These are phyloP conservation scores for Meandrusa payeni DNA, from an alignment of 2,888 invertebrate genomes.

Conservation along the genomic window DNA sequence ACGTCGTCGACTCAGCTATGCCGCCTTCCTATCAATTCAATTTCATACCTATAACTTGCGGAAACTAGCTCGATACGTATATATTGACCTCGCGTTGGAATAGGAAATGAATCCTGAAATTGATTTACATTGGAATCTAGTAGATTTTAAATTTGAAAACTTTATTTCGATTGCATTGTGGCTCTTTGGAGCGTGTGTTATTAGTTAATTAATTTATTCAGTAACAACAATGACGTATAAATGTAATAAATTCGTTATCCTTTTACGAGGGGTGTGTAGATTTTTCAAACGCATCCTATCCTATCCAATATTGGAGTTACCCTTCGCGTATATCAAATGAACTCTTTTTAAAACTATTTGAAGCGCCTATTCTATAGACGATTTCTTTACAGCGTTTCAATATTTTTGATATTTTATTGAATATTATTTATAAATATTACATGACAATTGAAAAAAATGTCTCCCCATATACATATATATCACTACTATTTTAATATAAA, in stretches of 20 bases:
- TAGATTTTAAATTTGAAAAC: constrained; percentile 3
- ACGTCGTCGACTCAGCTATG: constrained; percentile 33
- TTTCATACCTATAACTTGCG: constrained; percentile 55
- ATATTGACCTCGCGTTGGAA: constrained; percentile 10
- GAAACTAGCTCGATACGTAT: constrained; percentile 24
- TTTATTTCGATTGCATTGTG: constrained; percentile 2
- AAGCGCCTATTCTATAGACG: constrained; percentile 66
- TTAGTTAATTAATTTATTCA: constrained; percentile 50
- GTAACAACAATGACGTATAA: constrained; percentile 47
- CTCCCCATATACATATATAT: too few species aligned
- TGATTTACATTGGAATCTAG: constrained; percentile 16
- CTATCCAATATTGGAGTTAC: constrained; percentile 56
- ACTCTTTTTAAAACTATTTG: constrained; percentile 75
- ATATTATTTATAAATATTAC: too few species aligned
- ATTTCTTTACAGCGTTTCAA: constrained; percentile 41
- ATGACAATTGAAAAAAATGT: too few species aligned
- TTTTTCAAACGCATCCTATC: constrained; percentile 44
- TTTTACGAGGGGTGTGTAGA: constrained; percentile 41
- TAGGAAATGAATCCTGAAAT: constrained; percentile 22
- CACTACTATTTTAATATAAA: too few species aligned
- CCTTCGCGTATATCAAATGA: constrained; percentile 71
- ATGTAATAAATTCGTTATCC: constrained; percentile 57
- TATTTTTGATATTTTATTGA: constrained; percentile 33
- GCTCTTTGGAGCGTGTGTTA: constrained; percentile 6
- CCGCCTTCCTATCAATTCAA: constrained; percentile 54